Evolutionary conservation across 2,888 invertebrate species (phyloP).

Genomic region (Leucophora obtusa): DNA sequence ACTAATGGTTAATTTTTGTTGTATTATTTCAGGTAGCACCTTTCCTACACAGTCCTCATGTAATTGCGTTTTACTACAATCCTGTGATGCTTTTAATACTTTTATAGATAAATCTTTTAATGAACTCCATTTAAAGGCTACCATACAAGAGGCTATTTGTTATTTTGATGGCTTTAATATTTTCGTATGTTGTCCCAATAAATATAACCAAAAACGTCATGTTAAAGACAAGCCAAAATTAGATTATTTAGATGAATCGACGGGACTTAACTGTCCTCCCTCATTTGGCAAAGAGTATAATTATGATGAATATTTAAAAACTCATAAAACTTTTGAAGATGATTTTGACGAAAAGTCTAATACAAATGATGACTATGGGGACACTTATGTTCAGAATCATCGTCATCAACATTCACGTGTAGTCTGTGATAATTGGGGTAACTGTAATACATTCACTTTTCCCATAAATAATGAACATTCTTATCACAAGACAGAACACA

Average conservation of each 20-base stretch:
- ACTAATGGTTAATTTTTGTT: not conserved
- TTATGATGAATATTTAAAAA: slow-evolving; percentile 56
- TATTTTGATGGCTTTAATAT: slow-evolving; percentile 49
- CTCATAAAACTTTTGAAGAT: slow-evolving; percentile 9
- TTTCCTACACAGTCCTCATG: slow-evolving; percentile 64
- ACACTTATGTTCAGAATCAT: not conserved
- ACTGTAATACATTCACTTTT: slow-evolving; percentile 23
- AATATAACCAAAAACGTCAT: slow-evolving; percentile 27
- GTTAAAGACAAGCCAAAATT: slow-evolving; percentile 42
- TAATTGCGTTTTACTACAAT: slow-evolving; percentile 72
- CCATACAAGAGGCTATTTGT: slow-evolving; percentile 48
- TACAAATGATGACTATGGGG: not conserved
- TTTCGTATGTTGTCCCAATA: slow-evolving; percentile 55
- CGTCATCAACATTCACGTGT: not conserved
- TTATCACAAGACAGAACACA: not conserved
- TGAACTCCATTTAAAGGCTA: slow-evolving; percentile 22
- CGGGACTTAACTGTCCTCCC: slow-evolving; percentile 52
- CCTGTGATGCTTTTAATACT: slow-evolving; percentile 70
- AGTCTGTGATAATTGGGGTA: slow-evolving; percentile 22
- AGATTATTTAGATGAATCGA: slow-evolving; percentile 58
- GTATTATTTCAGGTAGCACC: slow-evolving; percentile 9
- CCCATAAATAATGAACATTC: not conserved
- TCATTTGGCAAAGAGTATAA: slow-evolving; percentile 56
- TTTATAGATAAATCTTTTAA: slow-evolving; percentile 67
- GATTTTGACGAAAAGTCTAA: slow-evolving; percentile 9